Base-by-base conservation (phyloP, 2,888 invertebrate genomes). In the Chrysotoxum bicinctum region DNA sequence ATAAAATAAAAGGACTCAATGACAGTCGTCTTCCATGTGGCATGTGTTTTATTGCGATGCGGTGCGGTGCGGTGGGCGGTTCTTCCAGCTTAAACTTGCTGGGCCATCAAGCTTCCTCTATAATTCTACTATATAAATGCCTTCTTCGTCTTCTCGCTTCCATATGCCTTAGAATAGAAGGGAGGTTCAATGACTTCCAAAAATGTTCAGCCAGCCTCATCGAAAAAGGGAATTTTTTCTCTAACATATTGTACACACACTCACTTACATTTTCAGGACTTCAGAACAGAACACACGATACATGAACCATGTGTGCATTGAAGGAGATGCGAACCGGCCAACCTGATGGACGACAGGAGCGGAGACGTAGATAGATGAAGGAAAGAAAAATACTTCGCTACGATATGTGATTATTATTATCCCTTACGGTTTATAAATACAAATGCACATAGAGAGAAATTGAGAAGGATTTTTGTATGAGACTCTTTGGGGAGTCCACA, bases 131-230 rank as follows among this genome's bases (percentile, higher is more conserved):
- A 23, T 58, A 37, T n/a, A 35, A 14, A 23, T 58, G 10, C 35
- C 26, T 40, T 60, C 21, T 54, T 52, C 21, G 52, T 64, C 45
- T 35, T 37, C 26, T 48, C 43, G 10, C 43, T 32, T 40, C 56
- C 60, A 60, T 3, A 50, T 23, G 2, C 3, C 32, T n/a, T 37
- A n/a, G 48, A 48, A 26, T 56, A 35, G 35, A 58, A 68, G 19
- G 58, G 48, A 60, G 45, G 83, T 83, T 83, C 83, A 83, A 83
- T 83, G 83, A 83, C 83, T 83, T 83, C 73, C 78, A 78, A 83
- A 83, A 83, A 83, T 83, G 78, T 83, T 83, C 78, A 73, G 73
- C 54, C 82, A 78, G 78, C 68, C 62, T 73, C 69, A 78, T 69
- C 69, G 48, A 68, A 50, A 79, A 50, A 23, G 23, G 19, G 10